Percentiles rank a stretch among this genome's conserved stretches.
phyloP scores from a whole-genome alignment of 2,888 invertebrate species.

The Didymodactylos carnosus region DNA sequence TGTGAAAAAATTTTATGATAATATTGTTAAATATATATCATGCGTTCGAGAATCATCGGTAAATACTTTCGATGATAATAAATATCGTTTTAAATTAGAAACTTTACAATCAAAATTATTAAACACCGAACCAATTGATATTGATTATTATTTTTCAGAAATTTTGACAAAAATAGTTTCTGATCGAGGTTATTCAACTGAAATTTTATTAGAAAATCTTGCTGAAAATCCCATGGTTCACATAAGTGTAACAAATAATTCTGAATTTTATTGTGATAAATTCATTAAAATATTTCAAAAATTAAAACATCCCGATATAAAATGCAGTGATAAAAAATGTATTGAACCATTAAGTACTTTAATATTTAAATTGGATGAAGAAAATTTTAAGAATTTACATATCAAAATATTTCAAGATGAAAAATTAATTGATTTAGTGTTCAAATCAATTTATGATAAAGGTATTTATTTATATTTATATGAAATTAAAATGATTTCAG shows the following conservation, averaged over 20 bases:
- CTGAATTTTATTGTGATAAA: background rate
- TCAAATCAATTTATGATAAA: background rate
- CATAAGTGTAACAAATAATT: background rate
- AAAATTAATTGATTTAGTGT: too few relatives aligned
- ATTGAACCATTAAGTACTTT: background rate
- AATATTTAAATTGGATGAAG: background rate
- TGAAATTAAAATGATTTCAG: too few relatives aligned
- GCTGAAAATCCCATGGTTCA: background rate
- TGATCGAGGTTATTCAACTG: background rate
- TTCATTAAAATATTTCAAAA: background rate
- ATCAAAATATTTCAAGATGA: background rate
- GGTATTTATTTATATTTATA: background rate
- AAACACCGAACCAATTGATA: background rate
- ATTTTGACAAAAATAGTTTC: background rate
- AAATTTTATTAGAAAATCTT: background rate
- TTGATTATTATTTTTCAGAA: background rate
- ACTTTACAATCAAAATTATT: background rate
- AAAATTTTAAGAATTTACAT: background rate
- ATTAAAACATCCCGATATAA: too few relatives aligned
- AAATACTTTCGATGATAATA: background rate
- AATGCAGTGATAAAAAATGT: background rate
- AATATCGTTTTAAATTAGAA: background rate
- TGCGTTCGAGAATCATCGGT: background rate
- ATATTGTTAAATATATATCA: background rate
- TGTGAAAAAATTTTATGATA: background rate